These are phyloP conservation scores for Rousettus leschenaultii DNA, from an alignment of 2,113 vertebrate species.

Conservation along the genomic window DNA sequence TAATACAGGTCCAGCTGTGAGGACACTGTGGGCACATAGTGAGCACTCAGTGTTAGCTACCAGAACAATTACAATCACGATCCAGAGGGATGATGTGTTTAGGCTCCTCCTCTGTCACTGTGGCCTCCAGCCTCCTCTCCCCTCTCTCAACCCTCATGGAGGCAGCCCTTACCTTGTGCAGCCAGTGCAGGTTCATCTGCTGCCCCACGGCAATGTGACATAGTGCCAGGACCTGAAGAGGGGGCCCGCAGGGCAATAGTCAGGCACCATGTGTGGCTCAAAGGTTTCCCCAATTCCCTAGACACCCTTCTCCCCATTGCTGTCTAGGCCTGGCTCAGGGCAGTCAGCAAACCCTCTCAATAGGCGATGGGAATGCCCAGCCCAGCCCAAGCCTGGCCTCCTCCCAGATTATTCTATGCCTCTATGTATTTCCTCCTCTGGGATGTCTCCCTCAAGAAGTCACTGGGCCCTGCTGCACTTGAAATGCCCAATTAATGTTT, in stretches of 20 bases:
- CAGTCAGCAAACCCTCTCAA: background rate
- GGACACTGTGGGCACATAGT: background rate
- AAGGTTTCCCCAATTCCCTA: background rate
- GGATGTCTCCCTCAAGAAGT: background rate
- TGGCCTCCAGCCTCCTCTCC: background rate
- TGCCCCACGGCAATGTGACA: slow-evolving; percentile 96
- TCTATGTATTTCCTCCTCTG: background rate
- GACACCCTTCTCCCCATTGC: background rate
- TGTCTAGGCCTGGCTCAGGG: background rate
- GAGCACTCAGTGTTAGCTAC: accelerated
- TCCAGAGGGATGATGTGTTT: accelerated
- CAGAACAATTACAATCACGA: accelerated
- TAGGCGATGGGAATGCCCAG: background rate
- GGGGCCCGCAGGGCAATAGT: background rate
- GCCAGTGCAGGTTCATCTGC: slow-evolving; percentile 97
- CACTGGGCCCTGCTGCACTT: background rate
- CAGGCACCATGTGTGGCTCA: background rate
- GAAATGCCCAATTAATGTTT: background rate
- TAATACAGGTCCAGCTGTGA: accelerated
- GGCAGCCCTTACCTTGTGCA: slow-evolving; percentile 91
- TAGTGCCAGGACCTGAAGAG: slow-evolving; percentile 90
- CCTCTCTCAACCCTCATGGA: accelerated
- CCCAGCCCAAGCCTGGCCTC: background rate
- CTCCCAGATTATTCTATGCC: background rate
- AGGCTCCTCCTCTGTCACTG: background rate